Conservation (phyloP, 2,113 vertebrate species). For the Muntiacus reevesi region DNA sequence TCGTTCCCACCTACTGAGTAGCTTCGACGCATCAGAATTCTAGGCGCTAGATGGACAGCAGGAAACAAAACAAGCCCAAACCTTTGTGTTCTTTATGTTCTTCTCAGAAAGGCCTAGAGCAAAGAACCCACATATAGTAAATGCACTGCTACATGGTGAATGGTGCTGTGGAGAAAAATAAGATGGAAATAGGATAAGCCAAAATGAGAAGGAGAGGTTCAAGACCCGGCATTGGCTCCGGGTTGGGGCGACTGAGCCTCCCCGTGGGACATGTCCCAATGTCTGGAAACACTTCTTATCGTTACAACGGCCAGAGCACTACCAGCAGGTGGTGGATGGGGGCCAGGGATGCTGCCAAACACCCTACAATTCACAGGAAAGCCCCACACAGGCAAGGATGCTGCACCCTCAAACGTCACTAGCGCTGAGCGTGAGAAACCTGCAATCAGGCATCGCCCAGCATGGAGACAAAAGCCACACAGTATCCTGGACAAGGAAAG, state of each 20-base stretch:
- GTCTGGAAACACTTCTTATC: background rate
- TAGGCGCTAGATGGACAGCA: background rate
- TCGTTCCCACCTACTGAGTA: background rate
- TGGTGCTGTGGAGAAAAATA: background rate
- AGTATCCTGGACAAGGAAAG: background rate
- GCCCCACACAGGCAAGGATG: background rate
- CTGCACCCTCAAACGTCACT: background rate
- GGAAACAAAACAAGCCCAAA: background rate
- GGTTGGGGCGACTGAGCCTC: background rate
- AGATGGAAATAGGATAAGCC: background rate
- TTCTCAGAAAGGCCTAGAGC: background rate
- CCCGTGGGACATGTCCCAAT: background rate
- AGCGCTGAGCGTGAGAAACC: background rate
- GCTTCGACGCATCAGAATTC: background rate
- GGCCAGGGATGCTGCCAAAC: background rate
- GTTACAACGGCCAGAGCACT: too few species aligned
- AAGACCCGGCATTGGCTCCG: background rate
- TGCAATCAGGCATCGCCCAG: too few species aligned
- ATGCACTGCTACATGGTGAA: rapidly evolving
- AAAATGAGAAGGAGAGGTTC: too few species aligned
- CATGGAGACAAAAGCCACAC: background rate
- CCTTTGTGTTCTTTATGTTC: background rate
- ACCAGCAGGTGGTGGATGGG: background rate
- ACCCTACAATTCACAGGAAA: background rate
- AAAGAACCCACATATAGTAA: background rate